Base-by-base conservation (phyloP, 2,888 invertebrate genomes). In the Troides helena region DNA sequence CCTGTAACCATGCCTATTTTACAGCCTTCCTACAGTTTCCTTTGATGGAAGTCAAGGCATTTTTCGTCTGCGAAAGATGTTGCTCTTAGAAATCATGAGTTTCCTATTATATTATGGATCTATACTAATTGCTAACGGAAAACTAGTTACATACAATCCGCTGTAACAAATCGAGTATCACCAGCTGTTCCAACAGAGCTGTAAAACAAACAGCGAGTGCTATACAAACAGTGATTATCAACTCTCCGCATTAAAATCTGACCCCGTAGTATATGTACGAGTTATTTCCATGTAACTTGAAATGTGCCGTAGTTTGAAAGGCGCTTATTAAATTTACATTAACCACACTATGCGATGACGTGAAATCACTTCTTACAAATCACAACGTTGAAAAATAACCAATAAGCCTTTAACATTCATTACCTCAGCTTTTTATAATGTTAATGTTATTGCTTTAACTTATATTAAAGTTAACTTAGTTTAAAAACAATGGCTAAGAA, bases 281-380 rank as follows among this genome's bases (percentile, higher is more conserved):
- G 53, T 69, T 65, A 64, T 69, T 65, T 50, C 18, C 46, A 59
- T 70, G 62, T 69, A 69, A 66, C 59, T 56, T 36, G 23, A 12
- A 58, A 14, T 30, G n/a, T 68, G 63, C 50, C 21, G 21, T 36
- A 53, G 61, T 39, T 43, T 57, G 43, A 59, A 62, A 62, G 65
- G 70, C 62, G 57, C 70, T 69, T 73, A 73, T 73, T 73, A 73
- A 69, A 73, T 68, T 59, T 62, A 70, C 73, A 71, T 71, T 73
- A 73, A 59, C 62, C 17, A 12, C n/a, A 59, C 57, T 59, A 43
- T 58, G 68, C 57, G 56, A 62, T 43, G 50, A 8, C 65, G 60
- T 65, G 56, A 65, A 71, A 73, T 68, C 59, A 68, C 62, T 70
- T 50, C 36, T 65, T 65, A 70, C 71, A 50, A 53, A 53, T n/a